Evolutionary conservation across 2,113 vertebrate species (phyloP), one percentile per base, ranked within the genome.

Genomic region (Dasypus novemcinctus): DNA sequence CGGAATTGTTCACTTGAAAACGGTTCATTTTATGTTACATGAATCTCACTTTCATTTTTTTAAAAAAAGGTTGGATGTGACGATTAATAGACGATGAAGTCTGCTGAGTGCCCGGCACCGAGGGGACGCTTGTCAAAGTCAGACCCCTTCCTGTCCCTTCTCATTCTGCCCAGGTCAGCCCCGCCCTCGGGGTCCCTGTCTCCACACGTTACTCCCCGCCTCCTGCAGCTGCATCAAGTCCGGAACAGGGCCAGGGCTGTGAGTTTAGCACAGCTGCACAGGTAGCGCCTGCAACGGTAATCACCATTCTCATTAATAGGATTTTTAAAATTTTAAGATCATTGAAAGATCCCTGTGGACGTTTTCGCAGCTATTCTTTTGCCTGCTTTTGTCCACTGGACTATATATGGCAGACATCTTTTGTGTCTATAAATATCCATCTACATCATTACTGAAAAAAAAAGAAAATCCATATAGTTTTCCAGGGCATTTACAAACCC

Each of bases 251-350:
- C 23, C 46, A 31, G 18, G 12, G 41, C 78, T 54, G 23, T 74
- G 68, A 88, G 59, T 17, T 80, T 4, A 31, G 11, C 68, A 33
- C 0, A 63, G 33, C 38, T n/a, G n/a, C 46, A 43, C 2, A 31
- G 36, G 25, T 61, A 33, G 21, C 9, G 27, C 9, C 49, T 71
- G 2, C 14, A 3, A 14, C 41, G 36, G 74, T 23, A 71, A 63
- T 38, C 64, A 25, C 36, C 59, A 33, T 41, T 36, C 57, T 14
- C 49, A 66, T 59, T 31, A 25, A n/a, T n/a, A n/a, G n/a, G n/a
- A n/a, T n/a, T n/a, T n/a, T 91, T 59, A 85, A 82, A 57, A 52
- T 64, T 87, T 57, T 85, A 85, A 63, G 59, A 20, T 46, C 41
- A 72, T 20, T 59, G 78, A 38, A 69, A 71, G 33, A 57, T 5